Evolutionary conservation across 2,797 vertebrate species (phyloP).

Genomic region (Hyperoplus lanceolatus): DNA sequence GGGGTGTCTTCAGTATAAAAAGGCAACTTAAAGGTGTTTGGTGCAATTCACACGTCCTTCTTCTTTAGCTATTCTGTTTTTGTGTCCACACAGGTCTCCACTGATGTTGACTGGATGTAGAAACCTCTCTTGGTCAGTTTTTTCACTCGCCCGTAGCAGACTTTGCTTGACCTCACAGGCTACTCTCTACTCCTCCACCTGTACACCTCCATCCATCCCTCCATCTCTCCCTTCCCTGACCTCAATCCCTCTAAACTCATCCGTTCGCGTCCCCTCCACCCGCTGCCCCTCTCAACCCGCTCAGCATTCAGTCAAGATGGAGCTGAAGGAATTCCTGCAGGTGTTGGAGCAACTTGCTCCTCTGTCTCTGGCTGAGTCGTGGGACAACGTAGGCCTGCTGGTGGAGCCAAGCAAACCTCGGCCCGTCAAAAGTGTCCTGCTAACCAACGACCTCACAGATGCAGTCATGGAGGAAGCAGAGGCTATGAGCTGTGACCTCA

Average conservation of each 20-base stretch:
- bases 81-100: constrained; percentile 51
- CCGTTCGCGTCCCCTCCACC: constrained; percentile 3
- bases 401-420: constrained; percentile 92
- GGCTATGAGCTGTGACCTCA: constrained; percentile 85
- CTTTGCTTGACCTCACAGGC: constrained; percentile 18
- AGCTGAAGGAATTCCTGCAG: constrained; percentile 87
- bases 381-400: constrained; percentile 96
- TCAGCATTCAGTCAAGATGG: constrained; percentile 74
- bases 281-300: constrained; percentile 18
- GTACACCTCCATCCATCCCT: not conserved
- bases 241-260: not conserved
- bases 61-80: not conserved
- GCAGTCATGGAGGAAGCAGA: constrained; percentile 92
- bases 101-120: constrained; percentile 70
- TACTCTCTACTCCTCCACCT: constrained; percentile 10
- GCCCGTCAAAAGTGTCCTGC: constrained; percentile 86
- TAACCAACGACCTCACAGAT: constrained; percentile 94
- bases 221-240: not conserved
- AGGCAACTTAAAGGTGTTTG: no score
- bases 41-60: not conserved
- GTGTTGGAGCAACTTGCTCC: constrained; percentile 91
- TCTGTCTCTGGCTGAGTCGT: constrained; percentile 91
- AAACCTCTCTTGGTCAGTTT: constrained; percentile 55
- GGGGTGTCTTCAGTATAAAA: not conserved
- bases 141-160: constrained; percentile 33